phyloP scores from a whole-genome alignment of 2,797 vertebrate species.

The Lagorchestes hirsutus region DNA sequence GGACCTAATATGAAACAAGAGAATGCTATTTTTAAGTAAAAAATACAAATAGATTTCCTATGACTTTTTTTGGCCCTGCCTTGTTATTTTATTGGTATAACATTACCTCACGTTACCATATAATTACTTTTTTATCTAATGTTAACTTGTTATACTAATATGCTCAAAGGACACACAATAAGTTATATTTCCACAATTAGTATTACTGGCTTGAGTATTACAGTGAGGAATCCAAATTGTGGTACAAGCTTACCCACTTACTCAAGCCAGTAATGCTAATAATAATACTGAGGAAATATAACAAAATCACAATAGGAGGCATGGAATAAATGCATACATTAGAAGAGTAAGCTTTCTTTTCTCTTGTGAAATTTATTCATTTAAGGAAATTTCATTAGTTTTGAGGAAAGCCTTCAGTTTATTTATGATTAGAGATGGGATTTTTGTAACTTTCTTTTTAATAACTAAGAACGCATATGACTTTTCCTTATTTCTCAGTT shows the following conservation, averaged over 20 bases:
- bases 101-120: not conserved
- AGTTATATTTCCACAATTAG: constrained; percentile 25
- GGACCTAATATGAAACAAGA: constrained; percentile 87
- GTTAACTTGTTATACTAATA: constrained; percentile 3
- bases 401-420: constrained; percentile 29
- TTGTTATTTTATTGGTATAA: not conserved
- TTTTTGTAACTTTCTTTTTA: constrained; percentile 54
- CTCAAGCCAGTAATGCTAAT: constrained; percentile 17
- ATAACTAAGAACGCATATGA: constrained; percentile 36
- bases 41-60: not conserved
- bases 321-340: constrained; percentile 9
- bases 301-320: constrained; percentile 17
- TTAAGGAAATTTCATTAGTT: too few relatives aligned
- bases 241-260: constrained; percentile 30
- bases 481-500: constrained; percentile 49
- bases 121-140: not conserved
- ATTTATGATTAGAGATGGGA: not conserved
- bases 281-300: constrained; percentile 46
- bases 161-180: not conserved
- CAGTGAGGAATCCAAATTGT: constrained; percentile 18
- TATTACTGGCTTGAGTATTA: constrained; percentile 28
- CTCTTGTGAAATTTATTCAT: constrained; percentile 10
- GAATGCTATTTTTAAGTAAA: constrained; percentile 66
- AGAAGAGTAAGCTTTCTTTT: constrained; percentile 23
- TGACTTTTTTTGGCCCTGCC: not conserved